Conservation (phyloP, 2,113 vertebrate species). For the Oryzias curvinotus region DNA sequence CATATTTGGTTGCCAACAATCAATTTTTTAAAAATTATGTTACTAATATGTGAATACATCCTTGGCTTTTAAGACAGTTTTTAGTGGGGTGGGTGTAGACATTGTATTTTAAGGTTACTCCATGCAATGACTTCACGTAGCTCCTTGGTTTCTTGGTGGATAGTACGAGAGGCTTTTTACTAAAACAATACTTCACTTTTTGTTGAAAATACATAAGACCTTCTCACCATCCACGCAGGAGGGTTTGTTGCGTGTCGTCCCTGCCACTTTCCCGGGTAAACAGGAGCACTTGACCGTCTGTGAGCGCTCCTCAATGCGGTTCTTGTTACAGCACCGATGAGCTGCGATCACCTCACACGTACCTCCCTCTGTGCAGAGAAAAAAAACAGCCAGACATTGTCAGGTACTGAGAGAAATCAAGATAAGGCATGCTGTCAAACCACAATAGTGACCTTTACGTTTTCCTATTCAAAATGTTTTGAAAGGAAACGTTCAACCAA, state of each 20-base stretch:
- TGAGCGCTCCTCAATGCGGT: slow-evolving; percentile 97
- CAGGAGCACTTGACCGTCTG: slow-evolving; percentile 99
- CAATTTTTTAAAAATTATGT: too few relatives aligned
- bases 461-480: background rate
- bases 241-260: slow-evolving; percentile 97
- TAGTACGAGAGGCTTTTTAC: too few relatives aligned
- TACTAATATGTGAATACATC: too few relatives aligned
- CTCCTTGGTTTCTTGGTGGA: too few relatives aligned
- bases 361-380: slow-evolving; percentile 89
- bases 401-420: slow-evolving; percentile 11
- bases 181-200: too few relatives aligned
- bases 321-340: slow-evolving; percentile 99
- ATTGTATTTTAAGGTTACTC: too few relatives aligned
- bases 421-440: background rate
- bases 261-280: slow-evolving; percentile 98
- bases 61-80: too few relatives aligned
- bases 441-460: background rate
- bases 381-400: slow-evolving; percentile 40
- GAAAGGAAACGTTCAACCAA: background rate
- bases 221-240: slow-evolving; percentile 97
- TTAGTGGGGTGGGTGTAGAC: too few relatives aligned
- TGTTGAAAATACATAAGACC: slow-evolving; percentile 1
- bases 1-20: too few relatives aligned
- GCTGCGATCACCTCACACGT: slow-evolving; percentile 99
- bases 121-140: too few relatives aligned